Evolutionary conservation across 2,888 invertebrate species (phyloP).

Genomic region (Taphrorychus bicolor): DNA sequence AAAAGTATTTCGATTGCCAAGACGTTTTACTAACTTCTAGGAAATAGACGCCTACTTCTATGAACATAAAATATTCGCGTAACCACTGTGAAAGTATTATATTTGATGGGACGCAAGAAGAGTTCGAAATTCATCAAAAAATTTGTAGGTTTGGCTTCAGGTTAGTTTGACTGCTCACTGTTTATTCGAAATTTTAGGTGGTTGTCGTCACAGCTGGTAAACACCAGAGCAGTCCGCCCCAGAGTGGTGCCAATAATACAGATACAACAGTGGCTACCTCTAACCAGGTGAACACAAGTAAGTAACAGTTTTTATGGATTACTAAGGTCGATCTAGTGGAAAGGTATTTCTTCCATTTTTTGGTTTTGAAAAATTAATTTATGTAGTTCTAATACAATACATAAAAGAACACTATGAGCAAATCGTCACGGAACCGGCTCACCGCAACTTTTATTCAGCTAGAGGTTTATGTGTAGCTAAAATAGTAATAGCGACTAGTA

Average conservation of each 20-base stretch:
- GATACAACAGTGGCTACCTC: conserved; percentile 33
- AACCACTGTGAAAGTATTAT: background rate
- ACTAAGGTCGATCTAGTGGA: too few species aligned
- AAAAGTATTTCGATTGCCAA: too few species aligned
- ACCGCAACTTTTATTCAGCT: too few species aligned
- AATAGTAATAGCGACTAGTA: background rate
- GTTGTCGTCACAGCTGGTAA: conserved; percentile 55
- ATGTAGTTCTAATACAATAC: too few species aligned
- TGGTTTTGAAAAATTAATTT: too few species aligned
- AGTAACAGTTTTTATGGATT: too few species aligned
- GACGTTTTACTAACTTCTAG: too few species aligned
- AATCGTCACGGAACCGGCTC: too few species aligned
- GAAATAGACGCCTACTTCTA: too few species aligned
- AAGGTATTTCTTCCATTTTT: too few species aligned
- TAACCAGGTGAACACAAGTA: conserved; percentile 45
- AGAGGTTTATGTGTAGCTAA: too few species aligned
- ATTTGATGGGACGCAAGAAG: background rate
- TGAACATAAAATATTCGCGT: background rate
- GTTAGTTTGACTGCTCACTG: background rate
- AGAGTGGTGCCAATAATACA: conserved; percentile 40
- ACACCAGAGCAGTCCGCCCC: conserved; percentile 23
- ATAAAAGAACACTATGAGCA: too few species aligned
- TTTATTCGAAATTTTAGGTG: conserved; percentile 48
- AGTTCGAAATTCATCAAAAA: background rate
- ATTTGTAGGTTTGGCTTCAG: background rate